These are phyloP conservation scores for Lacerta agilis DNA, from an alignment of 2,797 vertebrate species.

Conservation along the genomic window DNA sequence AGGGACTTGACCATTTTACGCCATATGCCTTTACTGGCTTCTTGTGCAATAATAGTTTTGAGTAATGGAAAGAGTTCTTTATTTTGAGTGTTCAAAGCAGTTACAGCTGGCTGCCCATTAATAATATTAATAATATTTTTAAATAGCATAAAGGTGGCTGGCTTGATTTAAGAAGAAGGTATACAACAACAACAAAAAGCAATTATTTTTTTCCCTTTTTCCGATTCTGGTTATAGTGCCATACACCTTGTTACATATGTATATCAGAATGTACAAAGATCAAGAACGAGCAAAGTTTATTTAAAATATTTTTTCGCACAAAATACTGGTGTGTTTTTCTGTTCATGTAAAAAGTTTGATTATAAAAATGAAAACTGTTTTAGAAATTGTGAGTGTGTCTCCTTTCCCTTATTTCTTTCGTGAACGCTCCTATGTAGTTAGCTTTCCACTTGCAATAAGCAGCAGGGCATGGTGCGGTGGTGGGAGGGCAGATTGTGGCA, in stretches of 20 bases:
- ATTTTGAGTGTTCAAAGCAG: constrained; percentile 84
- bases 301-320: constrained; percentile 85
- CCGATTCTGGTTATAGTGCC: constrained; percentile 84
- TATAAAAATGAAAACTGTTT: constrained; percentile 81
- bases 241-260: constrained; percentile 86
- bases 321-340: constrained; percentile 79
- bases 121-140: constrained; percentile 68
- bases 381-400: constrained; percentile 73
- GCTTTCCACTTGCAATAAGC: constrained; percentile 22
- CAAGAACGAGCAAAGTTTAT: constrained; percentile 79
- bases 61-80: constrained; percentile 45
- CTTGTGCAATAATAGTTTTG: constrained; percentile 92
- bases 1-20: constrained; percentile 86
- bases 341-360: constrained; percentile 82
- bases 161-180: constrained; percentile 76
- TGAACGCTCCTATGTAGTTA: neutral
- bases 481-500: neutral
- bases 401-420: constrained; percentile 67
- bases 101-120: constrained; percentile 79
- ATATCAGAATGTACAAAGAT: constrained; percentile 84
- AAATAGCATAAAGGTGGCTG: constrained; percentile 66
- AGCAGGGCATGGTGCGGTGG: neutral
- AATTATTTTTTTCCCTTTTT: constrained; percentile 74
- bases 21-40: constrained; percentile 88
- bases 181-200: constrained; percentile 67